Base-by-base conservation (phyloP, 2,113 vertebrate genomes). In the Ifrita kowaldi region DNA sequence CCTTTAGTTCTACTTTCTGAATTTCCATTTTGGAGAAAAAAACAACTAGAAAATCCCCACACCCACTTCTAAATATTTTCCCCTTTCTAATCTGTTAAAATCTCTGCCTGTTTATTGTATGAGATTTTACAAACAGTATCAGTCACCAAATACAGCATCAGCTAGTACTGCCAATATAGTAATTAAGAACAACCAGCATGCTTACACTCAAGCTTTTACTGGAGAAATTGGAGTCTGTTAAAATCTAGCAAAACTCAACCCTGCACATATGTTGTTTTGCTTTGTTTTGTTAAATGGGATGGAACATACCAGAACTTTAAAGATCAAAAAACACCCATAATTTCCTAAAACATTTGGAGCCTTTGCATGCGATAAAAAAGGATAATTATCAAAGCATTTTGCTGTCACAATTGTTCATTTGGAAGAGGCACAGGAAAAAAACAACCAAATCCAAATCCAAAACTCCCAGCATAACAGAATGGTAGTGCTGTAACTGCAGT, bases 221-320 rank as follows among this genome's bases (percentile, higher is more conserved):
- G 46, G 53, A 94, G 87, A 87, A 94, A 91, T 84, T 22, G 4
- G 56, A 94, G 62, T 33, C 89, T 93, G 90, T 75, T 93, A 87
- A 96, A 96, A 94, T 87, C 73, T 75, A 95, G 91, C 86, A 94
- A 84, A 96, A 93, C 77, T 89, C 92, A 97, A 81, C 65, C 87
- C 93, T 50, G 89, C 77, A 87, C 96, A 96, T 96, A 97, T 95
- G 96, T 92, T 97, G 95, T 96, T 96, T 96, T 95, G 87, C 91
- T 94, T 92, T 96, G 92, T 90, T 96, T 95, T 92, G 96, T 88
- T 90, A 95, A 97, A 96, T 95, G 81, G 89, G 89, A 95, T 85
- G 86, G 92, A 96, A 96, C 92, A 67, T 56, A 97, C 24, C 83
- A 96, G 90, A 94, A 93, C 92, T 95, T 93, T 86, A 78, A 96